phyloP scores from a whole-genome alignment of 1,140 invertebrate species.

The Lerema accius region DNA sequence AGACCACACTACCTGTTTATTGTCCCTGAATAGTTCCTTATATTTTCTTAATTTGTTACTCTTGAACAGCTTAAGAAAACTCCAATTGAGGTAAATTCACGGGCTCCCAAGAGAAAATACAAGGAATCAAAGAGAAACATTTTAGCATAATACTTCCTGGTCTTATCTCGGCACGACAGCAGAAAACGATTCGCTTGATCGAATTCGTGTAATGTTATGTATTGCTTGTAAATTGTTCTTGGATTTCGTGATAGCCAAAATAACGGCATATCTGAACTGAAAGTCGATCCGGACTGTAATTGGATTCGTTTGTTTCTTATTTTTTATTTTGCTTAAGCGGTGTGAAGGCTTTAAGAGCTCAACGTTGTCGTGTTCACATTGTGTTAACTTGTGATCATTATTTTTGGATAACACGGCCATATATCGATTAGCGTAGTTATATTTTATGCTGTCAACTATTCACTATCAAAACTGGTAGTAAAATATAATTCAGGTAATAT shows the following conservation, averaged over 20 bases:
- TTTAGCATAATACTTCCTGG: conserved; percentile 7
- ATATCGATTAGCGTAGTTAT: too few species aligned
- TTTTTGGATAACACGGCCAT: too few species aligned
- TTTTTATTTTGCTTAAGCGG: conserved; percentile 2
- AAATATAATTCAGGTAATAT: too few species aligned
- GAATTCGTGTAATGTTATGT: conserved; percentile 14
- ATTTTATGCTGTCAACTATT: too few species aligned
- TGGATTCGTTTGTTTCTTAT: not conserved
- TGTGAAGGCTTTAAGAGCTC: not conserved
- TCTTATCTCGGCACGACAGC: conserved; percentile 8
- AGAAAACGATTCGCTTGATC: conserved; percentile 14
- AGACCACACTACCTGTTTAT: too few species aligned
- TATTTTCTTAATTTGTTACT: not conserved
- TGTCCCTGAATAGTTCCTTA: not conserved
- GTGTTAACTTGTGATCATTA: not conserved
- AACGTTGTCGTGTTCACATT: not conserved
- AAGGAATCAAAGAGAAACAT: conserved; percentile 1
- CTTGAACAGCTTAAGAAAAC: not conserved
- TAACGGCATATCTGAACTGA: conserved; percentile 5
- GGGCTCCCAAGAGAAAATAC: not conserved
- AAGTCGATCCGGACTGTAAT: conserved; percentile 1
- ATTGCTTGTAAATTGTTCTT: conserved; percentile 17
- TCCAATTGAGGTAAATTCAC: not conserved
- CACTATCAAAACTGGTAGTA: too few species aligned
- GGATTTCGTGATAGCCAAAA: conserved; percentile 7